Evolutionary conservation across 1,140 invertebrate species (phyloP).

Genomic region (Plectus sambesii): DNA sequence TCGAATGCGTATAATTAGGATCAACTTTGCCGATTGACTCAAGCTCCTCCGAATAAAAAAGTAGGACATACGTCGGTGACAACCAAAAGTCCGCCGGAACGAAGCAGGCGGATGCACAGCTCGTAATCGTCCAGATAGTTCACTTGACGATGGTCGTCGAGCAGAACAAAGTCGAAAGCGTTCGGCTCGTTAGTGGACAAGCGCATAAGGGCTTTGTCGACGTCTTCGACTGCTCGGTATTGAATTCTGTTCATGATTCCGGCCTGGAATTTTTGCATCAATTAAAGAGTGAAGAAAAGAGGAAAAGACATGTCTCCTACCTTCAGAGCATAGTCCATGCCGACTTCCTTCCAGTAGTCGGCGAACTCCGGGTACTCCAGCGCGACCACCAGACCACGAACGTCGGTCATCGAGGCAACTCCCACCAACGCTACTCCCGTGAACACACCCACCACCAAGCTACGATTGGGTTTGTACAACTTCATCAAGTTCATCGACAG

Average conservation of each 20-base stretch:
- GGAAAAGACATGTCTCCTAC: too few relatives aligned
- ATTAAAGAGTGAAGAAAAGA: neutral
- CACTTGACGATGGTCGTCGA: slow-evolving; percentile 22
- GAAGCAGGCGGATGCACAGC: slow-evolving; percentile 19
- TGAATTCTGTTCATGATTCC: slow-evolving; percentile 27
- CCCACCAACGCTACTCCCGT: slow-evolving; percentile 25
- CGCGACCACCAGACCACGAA: slow-evolving; percentile 25
- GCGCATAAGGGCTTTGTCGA: slow-evolving; percentile 22
- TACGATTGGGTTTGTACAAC: slow-evolving; percentile 24
- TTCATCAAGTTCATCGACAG: slow-evolving; percentile 20
- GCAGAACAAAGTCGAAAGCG: slow-evolving; percentile 29
- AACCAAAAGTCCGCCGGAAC: slow-evolving; percentile 22
- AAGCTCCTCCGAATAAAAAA: neutral
- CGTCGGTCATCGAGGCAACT: slow-evolving; percentile 20
- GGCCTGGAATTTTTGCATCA: slow-evolving; percentile 16
- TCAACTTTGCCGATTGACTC: neutral
- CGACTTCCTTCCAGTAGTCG: slow-evolving; percentile 26
- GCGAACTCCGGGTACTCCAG: slow-evolving; percentile 27
- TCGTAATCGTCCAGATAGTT: slow-evolving; percentile 30
- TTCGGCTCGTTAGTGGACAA: slow-evolving; percentile 24
- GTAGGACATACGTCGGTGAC: slow-evolving; percentile 13
- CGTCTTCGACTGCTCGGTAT: slow-evolving; percentile 22
- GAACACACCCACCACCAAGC: slow-evolving; percentile 25
- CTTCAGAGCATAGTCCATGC: slow-evolving; percentile 22
- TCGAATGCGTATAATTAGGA: slow-evolving; percentile 18